Conservation (phyloP, 2,113 vertebrate species). For the Microcebus lehilahytsara region DNA sequence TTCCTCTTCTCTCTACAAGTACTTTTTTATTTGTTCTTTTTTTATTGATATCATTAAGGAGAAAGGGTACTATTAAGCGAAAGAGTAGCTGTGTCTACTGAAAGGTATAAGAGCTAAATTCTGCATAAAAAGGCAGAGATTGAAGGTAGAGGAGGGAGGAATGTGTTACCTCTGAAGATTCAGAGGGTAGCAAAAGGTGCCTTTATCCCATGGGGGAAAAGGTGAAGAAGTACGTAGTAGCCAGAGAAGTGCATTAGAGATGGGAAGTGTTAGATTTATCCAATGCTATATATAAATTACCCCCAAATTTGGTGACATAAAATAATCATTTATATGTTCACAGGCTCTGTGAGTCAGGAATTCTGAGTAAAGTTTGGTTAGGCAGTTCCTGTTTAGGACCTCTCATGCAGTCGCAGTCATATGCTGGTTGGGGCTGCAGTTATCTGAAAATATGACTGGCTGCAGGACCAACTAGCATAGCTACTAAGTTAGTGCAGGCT, state of each 20-base stretch:
- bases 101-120: background rate
- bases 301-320: background rate
- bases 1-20: background rate
- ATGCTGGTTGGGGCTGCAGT: background rate
- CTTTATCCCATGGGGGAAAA: background rate
- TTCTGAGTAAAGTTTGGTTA: background rate
- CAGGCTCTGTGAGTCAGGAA: background rate
- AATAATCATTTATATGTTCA: background rate
- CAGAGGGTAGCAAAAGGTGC: background rate
- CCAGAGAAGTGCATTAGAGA: background rate
- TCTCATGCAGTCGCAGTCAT: background rate
- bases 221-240: background rate
- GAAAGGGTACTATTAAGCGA: background rate
- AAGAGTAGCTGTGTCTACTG: background rate
- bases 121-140: background rate
- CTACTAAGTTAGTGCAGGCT: background rate
- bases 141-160: background rate
- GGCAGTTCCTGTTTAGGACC: background rate
- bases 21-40: background rate
- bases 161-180: background rate
- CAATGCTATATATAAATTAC: background rate
- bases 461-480: background rate
- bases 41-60: background rate
- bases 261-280: background rate
- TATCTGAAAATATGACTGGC: background rate